Evolutionary conservation across 2,113 vertebrate genomes (phyloP).

Genomic region (Butastur rufipennis): DNA sequence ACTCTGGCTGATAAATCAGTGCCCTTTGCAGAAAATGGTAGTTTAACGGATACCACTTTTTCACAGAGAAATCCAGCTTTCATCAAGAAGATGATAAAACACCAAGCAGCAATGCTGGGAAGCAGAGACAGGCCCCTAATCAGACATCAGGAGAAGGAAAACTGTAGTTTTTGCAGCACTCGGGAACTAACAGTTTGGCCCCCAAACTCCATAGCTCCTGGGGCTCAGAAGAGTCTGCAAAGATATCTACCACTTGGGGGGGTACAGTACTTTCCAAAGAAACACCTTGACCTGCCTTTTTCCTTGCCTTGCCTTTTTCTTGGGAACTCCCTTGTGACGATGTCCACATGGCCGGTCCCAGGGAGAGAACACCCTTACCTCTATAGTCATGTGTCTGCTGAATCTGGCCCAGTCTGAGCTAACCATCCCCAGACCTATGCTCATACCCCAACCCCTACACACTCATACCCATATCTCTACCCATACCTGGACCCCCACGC

Average conservation of each 20-base stretch:
- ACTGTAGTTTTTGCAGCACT: neutral
- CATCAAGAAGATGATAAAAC: slow-evolving; percentile 3
- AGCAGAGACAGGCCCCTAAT: neutral
- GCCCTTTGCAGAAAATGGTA: slow-evolving; percentile 38
- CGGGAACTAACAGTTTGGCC: neutral
- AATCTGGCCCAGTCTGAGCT: neutral
- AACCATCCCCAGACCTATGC: neutral
- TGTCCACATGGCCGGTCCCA: neutral
- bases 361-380: neutral
- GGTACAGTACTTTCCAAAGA: neutral
- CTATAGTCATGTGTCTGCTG: neutral
- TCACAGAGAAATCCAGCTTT: slow-evolving; percentile 35
- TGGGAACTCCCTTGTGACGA: neutral
- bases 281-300: neutral
- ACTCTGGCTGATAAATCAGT: slow-evolving; percentile 27
- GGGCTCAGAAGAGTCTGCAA: neutral
- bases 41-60: neutral
- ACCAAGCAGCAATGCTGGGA: neutral
- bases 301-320: neutral
- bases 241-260: neutral
- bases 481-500: accelerated
- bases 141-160: neutral
- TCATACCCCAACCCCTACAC: neutral
- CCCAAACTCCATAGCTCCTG: neutral
- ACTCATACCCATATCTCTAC: too few relatives aligned